phyloP scores from a whole-genome alignment of 2,113 vertebrate genomes.

The Taurulus bubalis region DNA sequence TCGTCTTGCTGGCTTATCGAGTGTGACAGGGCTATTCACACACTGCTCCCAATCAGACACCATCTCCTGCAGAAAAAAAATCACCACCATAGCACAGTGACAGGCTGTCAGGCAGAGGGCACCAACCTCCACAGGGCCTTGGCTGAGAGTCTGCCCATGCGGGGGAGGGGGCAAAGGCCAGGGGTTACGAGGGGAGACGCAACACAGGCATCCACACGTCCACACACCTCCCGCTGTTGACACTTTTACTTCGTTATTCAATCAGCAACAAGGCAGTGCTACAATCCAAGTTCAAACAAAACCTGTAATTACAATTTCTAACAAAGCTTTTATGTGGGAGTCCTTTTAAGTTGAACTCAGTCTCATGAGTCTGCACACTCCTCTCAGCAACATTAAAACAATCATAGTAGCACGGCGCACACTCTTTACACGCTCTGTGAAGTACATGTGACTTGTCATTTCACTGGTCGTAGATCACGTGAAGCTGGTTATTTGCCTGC shows the following conservation, averaged over 20 bases:
- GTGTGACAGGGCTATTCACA: conserved; percentile 87
- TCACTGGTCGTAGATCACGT: conserved; percentile 27
- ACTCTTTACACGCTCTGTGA: conserved; percentile 19
- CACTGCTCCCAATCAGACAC: conserved; percentile 84
- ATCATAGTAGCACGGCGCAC: background rate
- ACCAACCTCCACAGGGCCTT: conserved; percentile 78
- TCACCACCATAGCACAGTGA: conserved; percentile 76
- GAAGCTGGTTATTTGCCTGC: conserved; percentile 70
- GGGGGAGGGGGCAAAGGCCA: conserved; percentile 73
- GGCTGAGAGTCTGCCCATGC: conserved; percentile 73
- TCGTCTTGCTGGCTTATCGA: conserved; percentile 84
- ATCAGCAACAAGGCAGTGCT: conserved; percentile 9
- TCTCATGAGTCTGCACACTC: background rate
- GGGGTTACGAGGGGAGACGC: conserved; percentile 61
- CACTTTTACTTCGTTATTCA: conserved; percentile 34
- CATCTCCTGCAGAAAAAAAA: conserved; percentile 78
- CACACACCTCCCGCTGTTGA: conserved; percentile 44
- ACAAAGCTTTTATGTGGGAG: background rate
- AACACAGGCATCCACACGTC: conserved; percentile 44
- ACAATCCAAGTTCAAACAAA: background rate
- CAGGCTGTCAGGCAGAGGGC: conserved; percentile 83
- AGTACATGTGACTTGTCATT: conserved; percentile 30
- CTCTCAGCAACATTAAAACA: conserved; percentile 3
- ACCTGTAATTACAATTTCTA: background rate
- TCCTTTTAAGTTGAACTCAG: background rate